Base-by-base conservation (phyloP, 2,113 vertebrate genomes). In the Sardina pilchardus region DNA sequence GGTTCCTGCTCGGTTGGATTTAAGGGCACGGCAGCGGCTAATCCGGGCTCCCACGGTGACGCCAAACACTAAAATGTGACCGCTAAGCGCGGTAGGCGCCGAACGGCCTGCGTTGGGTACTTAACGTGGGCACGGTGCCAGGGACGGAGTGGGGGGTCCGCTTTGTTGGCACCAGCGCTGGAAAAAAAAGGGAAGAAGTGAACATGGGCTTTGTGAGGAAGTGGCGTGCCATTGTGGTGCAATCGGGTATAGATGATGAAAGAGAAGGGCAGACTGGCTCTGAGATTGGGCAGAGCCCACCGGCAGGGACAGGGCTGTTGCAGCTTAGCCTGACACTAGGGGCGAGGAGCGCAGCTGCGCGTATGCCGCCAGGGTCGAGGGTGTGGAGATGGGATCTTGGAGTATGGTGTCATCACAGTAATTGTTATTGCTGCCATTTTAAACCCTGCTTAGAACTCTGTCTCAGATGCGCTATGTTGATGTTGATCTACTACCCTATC, bases 71-170 rank as follows among this genome's bases (percentile, higher is more conserved):
- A 92, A 36, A 95, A 93, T 95, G 94, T 95, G 87, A 92, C 93
- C 95, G 93, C 67, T 94, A 95, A 95, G 95, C 92, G 89, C 91
- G 3, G 53, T 89, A 94, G 96, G 96, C 96, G 96, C 96, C 96
- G 89, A 93, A 89, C 93, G 93, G 96, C 95, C 94, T 93, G 34
- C 93, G 86, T 81, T 88, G 67, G 67, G 90, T 92, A 82, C 93
- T 94, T 93, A 89, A 89, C 89, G 87, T 90, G 92, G 96, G 96
- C 95, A 92, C 87, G 56, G 82, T 44, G 95, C 95, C 94, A 96
- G 91, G 87, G 30, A 44, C 92, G 45, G 91, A 84, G 88, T 93
- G 93, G 92, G 94, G 92, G 94, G 92, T 93, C 90, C 21, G 56
- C 86, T 88, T 85, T 85, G 86, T 91, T 95, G 90, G 88, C 94